These are phyloP conservation scores for Tetraneura akinire DNA, from an alignment of 1,140 invertebrate species.

Conservation along the genomic window DNA sequence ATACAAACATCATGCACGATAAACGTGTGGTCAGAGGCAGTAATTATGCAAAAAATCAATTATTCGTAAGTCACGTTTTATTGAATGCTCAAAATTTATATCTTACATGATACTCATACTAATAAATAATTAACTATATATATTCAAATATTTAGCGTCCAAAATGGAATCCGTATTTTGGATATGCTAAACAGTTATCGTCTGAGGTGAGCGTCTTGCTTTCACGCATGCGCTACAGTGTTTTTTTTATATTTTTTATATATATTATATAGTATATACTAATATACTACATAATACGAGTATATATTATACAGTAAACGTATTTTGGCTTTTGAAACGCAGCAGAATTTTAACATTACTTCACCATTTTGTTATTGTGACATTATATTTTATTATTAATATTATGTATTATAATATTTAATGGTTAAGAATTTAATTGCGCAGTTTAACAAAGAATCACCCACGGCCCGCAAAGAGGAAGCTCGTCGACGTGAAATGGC, in stretches of 20 bases:
- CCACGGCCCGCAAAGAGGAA: constrained; percentile 60
- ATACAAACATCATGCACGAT: constrained; percentile 82
- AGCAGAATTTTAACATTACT: not conserved
- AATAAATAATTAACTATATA: no score
- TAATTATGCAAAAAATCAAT: constrained; percentile 69
- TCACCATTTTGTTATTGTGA: constrained; percentile 5
- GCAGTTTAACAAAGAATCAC: constrained; percentile 12
- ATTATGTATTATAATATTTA: not conserved
- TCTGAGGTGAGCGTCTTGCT: constrained; percentile 55
- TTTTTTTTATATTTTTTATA: not conserved
- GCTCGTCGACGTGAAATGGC: constrained; percentile 66
- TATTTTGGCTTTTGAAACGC: constrained; percentile 40
- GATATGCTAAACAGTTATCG: constrained; percentile 60
- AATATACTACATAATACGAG: not conserved
- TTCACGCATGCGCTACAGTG: constrained; percentile 25
- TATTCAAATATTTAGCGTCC: constrained; percentile 56
- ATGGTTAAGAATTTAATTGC: not conserved
- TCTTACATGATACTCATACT: not conserved
- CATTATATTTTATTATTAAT: not conserved
- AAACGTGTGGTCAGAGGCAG: constrained; percentile 78
- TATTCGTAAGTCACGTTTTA: constrained; percentile 58
- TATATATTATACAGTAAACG: no score
- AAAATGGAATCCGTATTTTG: constrained; percentile 62
- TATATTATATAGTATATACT: not conserved
- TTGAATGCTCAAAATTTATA: constrained; percentile 54